Evolutionary conservation across 2,888 invertebrate species (phyloP).

Genomic region (Homarus gammarus): DNA sequence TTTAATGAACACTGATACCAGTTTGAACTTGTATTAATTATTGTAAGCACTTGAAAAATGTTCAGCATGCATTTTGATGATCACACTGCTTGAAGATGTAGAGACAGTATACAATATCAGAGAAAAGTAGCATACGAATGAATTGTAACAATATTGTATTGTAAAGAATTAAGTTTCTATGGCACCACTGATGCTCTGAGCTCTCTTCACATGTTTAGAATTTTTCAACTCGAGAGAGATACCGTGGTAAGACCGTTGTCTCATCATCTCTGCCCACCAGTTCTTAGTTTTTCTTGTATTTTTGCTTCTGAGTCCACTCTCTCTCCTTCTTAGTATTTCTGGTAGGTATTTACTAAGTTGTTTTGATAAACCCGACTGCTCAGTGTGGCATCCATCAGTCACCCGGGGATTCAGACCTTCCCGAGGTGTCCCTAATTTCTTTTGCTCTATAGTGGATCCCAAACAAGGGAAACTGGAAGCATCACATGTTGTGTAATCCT

Average conservation of each 20-base stretch:
- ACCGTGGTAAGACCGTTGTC: conserved; percentile 55
- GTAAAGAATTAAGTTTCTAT: conserved; percentile 27
- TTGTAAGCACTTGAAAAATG: too few species aligned
- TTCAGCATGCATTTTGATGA: too few species aligned
- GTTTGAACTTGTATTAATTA: too few species aligned
- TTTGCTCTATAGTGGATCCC: background rate
- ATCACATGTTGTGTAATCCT: background rate
- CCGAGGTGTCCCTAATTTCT: background rate
- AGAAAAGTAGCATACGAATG: too few species aligned
- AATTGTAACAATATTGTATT: background rate
- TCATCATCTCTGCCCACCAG: conserved; percentile 51
- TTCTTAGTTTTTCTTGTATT: conserved; percentile 9
- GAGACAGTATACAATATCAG: too few species aligned
- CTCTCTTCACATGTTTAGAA: conserved; percentile 26
- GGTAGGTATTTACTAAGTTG: conserved; percentile 49
- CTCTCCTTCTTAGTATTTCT: conserved; percentile 38
- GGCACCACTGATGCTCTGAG: conserved; percentile 51
- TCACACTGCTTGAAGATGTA: too few species aligned
- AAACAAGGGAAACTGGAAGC: background rate
- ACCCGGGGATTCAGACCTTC: background rate
- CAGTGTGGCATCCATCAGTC: background rate
- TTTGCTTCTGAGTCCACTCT: conserved; percentile 24
- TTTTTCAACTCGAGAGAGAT: conserved; percentile 24
- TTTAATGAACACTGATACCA: too few species aligned
- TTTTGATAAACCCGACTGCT: background rate